phyloP scores from a whole-genome alignment of 2,888 invertebrate genomes.

The Diaphora mendica region DNA sequence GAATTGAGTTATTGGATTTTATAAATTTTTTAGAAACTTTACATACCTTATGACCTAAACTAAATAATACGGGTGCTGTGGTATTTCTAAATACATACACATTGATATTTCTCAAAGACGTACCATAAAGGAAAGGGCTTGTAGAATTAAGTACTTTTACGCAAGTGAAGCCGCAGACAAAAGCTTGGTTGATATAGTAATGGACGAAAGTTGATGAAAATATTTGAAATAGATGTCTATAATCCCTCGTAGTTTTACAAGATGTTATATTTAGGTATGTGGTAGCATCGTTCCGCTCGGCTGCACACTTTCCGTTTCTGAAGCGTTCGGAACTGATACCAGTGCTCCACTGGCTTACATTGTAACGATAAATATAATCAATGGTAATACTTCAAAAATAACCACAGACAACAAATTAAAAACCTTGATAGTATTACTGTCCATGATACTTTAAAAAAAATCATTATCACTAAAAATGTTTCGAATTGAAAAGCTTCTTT shows the following conservation, averaged over 20 bases:
- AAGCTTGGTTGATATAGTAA: background rate
- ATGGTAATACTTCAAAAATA: background rate
- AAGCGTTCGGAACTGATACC: conserved; percentile 21
- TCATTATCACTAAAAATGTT: no score
- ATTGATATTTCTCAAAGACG: no score
- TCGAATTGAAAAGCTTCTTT: no score
- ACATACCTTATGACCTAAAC: background rate
- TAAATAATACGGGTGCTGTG: background rate
- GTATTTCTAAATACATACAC: no score
- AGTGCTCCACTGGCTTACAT: conserved; percentile 32
- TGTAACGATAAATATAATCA: background rate
- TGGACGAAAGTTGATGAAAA: background rate
- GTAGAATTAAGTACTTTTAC: no score
- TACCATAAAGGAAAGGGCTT: no score
- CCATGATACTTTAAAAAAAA: no score
- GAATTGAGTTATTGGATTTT: background rate
- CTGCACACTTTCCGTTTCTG: conserved; percentile 43
- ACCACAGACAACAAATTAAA: background rate
- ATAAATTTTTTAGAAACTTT: background rate
- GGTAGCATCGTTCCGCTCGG: conserved; percentile 22
- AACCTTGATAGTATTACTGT: no score
- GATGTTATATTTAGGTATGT: background rate
- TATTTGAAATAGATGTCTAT: background rate
- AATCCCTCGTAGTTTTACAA: background rate
- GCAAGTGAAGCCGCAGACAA: no score